Conservation (phyloP, 1,140 invertebrate species). For the Monomorium pharaonis region DNA sequence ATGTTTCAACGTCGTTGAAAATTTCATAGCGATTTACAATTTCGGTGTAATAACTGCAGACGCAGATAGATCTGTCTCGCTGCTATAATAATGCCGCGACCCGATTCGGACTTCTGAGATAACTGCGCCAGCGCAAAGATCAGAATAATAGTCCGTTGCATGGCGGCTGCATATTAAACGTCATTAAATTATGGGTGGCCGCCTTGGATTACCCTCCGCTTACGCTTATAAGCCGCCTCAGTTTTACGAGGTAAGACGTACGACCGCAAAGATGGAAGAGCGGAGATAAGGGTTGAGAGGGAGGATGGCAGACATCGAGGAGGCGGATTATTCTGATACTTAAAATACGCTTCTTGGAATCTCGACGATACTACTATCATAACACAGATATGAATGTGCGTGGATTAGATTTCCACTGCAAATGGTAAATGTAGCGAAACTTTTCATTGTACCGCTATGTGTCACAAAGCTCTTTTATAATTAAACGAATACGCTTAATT, state of each 20-base stretch:
- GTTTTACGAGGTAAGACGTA: constrained; percentile 65
- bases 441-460: not conserved
- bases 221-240: constrained; percentile 66
- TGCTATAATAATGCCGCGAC: constrained; percentile 24
- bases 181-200: constrained; percentile 71
- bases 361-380: not conserved
- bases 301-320: constrained; percentile 45
- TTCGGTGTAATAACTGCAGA: constrained; percentile 6
- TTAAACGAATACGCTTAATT: constrained; percentile 39
- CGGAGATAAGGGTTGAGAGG: constrained; percentile 42
- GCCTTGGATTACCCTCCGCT: constrained; percentile 64
- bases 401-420: constrained; percentile 24
- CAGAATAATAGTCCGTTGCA: constrained; percentile 65
- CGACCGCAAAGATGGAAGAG: constrained; percentile 41
- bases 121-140: constrained; percentile 51
- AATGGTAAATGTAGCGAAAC: constrained; percentile 44
- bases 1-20: constrained; percentile 32
- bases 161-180: constrained; percentile 72
- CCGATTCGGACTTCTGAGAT: not conserved
- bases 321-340: constrained; percentile 51
- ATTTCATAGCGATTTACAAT: constrained; percentile 22
- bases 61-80: constrained; percentile 1
- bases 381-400: constrained; percentile 34
- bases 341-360: constrained; percentile 31
- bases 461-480: constrained; percentile 9